Evolutionary conservation across 2,113 vertebrate genomes (phyloP).

Genomic region (Oxyruncus cristatus): DNA sequence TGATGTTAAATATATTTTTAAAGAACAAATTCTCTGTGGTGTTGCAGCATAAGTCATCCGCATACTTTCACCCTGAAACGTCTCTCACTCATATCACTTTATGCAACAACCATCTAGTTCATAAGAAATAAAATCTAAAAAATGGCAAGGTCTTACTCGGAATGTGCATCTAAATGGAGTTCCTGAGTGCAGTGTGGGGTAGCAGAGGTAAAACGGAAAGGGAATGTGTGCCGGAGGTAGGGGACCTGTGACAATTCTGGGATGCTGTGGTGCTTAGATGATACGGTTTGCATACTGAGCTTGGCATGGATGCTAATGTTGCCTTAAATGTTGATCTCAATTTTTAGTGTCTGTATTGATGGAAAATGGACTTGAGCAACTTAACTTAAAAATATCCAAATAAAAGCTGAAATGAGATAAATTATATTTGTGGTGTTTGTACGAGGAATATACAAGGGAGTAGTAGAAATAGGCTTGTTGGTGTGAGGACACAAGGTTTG

Average conservation of each 20-base stretch:
- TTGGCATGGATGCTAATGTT: conserved; percentile 54
- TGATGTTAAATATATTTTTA: not conserved
- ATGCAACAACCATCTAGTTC: not conserved
- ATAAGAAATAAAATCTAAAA: not conserved
- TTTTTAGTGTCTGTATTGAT: conserved; percentile 58
- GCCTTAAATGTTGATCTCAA: conserved; percentile 63
- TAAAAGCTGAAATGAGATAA: conserved; percentile 30
- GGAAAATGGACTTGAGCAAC: conserved; percentile 59
- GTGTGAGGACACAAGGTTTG: not conserved
- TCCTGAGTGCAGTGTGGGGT: not conserved
- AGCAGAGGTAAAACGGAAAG: not conserved
- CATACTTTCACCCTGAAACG: not conserved
- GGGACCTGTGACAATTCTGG: not conserved
- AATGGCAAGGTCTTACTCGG: not conserved
- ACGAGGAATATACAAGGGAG: not conserved
- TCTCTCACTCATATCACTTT: not conserved
- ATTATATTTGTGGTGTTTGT: conserved; percentile 19
- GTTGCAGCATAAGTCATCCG: not conserved
- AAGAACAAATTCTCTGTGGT: not conserved
- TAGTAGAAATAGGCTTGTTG: not conserved
- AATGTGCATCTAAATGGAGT: not conserved
- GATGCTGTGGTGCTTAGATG: conserved; percentile 33
- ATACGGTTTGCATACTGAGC: conserved; percentile 30
- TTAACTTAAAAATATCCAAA: conserved; percentile 51
- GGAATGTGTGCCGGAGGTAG: not conserved